Evolutionary conservation across 2,888 invertebrate genomes (phyloP).

Genomic region (Eretmocerus hayati): DNA sequence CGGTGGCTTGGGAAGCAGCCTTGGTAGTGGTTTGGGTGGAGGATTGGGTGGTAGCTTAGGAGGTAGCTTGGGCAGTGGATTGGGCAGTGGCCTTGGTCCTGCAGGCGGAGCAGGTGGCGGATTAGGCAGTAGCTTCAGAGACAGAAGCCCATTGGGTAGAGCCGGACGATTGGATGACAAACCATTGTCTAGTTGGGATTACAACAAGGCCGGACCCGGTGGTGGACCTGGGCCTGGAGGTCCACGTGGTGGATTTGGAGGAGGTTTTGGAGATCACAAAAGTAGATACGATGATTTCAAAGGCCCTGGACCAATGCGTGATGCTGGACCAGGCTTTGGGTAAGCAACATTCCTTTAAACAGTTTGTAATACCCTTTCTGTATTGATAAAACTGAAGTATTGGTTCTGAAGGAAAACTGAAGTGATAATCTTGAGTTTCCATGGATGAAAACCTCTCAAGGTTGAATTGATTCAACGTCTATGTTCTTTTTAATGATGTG

Average conservation of each 20-base stretch:
- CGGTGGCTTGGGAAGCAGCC: slow-evolving; percentile 11
- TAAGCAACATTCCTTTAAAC: no score
- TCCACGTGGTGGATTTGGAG: slow-evolving; percentile 25
- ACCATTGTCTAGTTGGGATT: slow-evolving; percentile 18
- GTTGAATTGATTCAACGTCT: no score
- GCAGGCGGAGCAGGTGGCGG: slow-evolving; percentile 10
- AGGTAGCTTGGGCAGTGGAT: slow-evolving; percentile 6
- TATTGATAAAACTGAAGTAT: no score
- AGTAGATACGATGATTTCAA: slow-evolving; percentile 39
- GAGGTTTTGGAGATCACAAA: slow-evolving; percentile 33
- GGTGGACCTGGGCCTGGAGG: slow-evolving; percentile 23
- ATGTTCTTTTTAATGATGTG: no score
- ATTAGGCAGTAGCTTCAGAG: slow-evolving; percentile 35
- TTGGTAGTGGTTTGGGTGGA: slow-evolving; percentile 2
- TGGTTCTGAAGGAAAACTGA: no score
- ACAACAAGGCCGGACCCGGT: slow-evolving; percentile 24
- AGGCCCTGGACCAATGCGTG: slow-evolving; percentile 27
- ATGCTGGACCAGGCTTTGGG: slow-evolving; percentile 36
- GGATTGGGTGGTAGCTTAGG: slow-evolving; percentile 1
- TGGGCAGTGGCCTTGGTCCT: slow-evolving; percentile 11
- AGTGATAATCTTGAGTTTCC: no score
- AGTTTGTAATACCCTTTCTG: not conserved
- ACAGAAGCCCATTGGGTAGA: slow-evolving; percentile 41
- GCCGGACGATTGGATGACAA: slow-evolving; percentile 24
- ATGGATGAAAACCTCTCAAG: no score